These are phyloP conservation scores for Grapholita molesta DNA, from an alignment of 1,140 invertebrate species.

Conservation along the genomic window DNA sequence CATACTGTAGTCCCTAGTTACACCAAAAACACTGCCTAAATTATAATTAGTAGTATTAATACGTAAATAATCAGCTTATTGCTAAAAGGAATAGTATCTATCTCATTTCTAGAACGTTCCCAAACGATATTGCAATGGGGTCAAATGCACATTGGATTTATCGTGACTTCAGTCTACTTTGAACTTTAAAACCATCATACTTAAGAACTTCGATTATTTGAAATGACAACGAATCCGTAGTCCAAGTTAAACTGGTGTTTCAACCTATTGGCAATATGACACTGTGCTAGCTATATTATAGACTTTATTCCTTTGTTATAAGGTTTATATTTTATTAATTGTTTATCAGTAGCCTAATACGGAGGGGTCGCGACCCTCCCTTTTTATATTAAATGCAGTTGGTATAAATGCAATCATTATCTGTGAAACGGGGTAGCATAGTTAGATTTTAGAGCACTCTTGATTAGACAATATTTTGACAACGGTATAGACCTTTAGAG, in stretches of 20 bases:
- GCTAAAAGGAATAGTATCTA: not conserved
- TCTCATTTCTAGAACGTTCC: not conserved
- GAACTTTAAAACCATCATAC: not conserved
- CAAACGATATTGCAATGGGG: not conserved
- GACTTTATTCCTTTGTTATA: too few relatives aligned
- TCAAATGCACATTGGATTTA: not conserved
- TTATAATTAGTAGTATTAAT: too few relatives aligned
- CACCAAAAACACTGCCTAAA: too few relatives aligned
- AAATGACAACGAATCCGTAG: not conserved
- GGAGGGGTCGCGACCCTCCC: not conserved
- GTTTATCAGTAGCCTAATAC: not conserved
- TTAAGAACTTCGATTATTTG: not conserved
- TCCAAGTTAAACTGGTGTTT: not conserved
- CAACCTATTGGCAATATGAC: too few relatives aligned
- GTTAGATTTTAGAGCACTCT: not conserved
- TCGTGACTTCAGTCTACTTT: not conserved
- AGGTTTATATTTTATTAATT: too few relatives aligned
- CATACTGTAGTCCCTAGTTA: too few relatives aligned
- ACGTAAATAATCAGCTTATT: too few relatives aligned
- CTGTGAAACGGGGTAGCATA: not conserved
- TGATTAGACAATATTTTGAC: not conserved
- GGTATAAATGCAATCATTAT: not conserved
- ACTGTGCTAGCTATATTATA: too few relatives aligned
- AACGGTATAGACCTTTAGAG: not conserved
- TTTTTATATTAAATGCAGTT: not conserved